These are phyloP conservation scores for Camarhynchus parvulus DNA, from an alignment of 2,113 vertebrate species.

Conservation along the genomic window DNA sequence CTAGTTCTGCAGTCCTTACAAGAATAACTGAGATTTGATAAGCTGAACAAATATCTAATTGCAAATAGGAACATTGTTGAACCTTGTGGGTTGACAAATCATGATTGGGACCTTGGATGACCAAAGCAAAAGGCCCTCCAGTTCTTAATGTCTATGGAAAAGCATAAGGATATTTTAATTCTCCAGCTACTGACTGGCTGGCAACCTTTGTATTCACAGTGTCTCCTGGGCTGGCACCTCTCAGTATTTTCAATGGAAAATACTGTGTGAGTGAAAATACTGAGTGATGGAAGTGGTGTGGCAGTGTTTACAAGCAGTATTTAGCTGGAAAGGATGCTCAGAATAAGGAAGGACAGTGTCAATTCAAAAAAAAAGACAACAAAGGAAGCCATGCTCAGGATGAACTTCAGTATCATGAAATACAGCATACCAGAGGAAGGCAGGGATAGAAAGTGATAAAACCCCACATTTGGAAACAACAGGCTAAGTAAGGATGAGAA, in stretches of 20 bases:
- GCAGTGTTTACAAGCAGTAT: neutral
- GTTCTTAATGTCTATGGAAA: neutral
- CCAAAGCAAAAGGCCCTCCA: neutral
- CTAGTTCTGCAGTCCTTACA: neutral
- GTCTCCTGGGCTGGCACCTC: neutral
- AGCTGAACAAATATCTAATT: neutral
- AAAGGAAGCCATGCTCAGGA: fast-evolving
- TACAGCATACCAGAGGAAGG: neutral
- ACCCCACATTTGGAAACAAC: neutral
- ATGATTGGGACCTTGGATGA: neutral
- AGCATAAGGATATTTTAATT: neutral
- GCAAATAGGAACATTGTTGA: neutral
- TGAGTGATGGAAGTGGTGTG: neutral
- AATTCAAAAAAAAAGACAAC: neutral
- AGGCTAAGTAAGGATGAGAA: neutral
- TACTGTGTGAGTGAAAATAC: too few relatives aligned
- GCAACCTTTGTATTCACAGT: neutral
- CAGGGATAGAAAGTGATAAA: neutral
- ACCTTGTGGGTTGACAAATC: neutral
- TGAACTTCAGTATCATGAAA: neutral
- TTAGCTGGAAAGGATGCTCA: neutral
- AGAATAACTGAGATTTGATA: neutral
- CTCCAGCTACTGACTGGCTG: neutral
- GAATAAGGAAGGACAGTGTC: neutral
- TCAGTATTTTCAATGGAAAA: neutral